Evolutionary conservation across 2,797 vertebrate genomes (phyloP), one percentile per base, ranked within the genome.

Genomic region (Tauraco hartlaubi): DNA sequence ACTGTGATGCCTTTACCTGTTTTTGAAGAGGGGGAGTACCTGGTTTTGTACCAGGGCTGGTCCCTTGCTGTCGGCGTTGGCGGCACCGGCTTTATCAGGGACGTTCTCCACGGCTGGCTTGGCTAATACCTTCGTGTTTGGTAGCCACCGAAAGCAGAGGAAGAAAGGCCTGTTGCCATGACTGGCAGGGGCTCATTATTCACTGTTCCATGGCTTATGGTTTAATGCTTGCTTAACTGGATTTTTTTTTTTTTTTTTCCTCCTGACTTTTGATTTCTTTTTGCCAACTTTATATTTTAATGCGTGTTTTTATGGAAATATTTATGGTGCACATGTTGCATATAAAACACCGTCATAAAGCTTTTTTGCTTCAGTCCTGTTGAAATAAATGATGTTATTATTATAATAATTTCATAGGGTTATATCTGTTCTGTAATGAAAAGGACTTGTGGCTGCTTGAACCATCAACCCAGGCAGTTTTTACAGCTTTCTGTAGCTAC

Each of bases 261-360:
- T 63, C 91, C 95, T 43, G 9, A 93, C 96, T 94, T 97, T 95
- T 96, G 96, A 95, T 97, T 97, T 96, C 90, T 95, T 88, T 97
- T 96, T 98, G 96, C 97, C 97, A 96, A 92, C 94, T 97, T 96
- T 97, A 93, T 93, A 96, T 97, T 97, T 98, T 97, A 97, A 98
- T 94, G 90, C 92, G n/a, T 67, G 92, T 96, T 97, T 98, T 98
- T 97, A 97, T 97, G 97, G 97, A 97, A 98, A 97, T 98, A 98
- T 98, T 98, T 98, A 98, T 88, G 92, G 98, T 4, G 81, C 98
- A 97, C 97, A 96, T 97, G 97, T 93, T 96, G 94, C 95, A 12
- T 72, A 94, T 98, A 98, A 98, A 98, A 97, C 96, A 79, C 87
- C 77, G 73, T 88, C 87, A 94, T 98, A 97, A 98, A 98, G 97